Base-by-base conservation (phyloP, 1,140 invertebrate genomes). In the Drosophila athabasca region DNA sequence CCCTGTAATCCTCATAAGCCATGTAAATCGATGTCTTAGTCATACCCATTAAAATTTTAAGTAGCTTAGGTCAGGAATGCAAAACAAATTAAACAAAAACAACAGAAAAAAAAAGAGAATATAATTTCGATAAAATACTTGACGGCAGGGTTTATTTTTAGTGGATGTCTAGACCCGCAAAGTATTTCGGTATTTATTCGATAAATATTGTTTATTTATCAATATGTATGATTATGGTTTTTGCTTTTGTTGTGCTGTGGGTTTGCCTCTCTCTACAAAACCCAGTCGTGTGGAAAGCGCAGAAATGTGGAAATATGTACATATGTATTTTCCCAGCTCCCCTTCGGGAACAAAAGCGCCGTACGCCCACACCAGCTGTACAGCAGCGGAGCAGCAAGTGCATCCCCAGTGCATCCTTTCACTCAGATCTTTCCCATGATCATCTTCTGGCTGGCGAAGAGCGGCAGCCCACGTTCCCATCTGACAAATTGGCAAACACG, bases 401-500 rank as follows among this genome's bases (percentile, higher is more conserved):
- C 65, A 54, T 19, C 19, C 41, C 9, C n/a, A 31, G 64, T 7
- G 51, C 57, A 51, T 69, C 67, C 67, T 69, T 69, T 69, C 65
- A 69, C 64, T 69, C 9, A 35, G 55, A 11, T 39, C 45, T 69
- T 73, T 74, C 71, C 70, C 71, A 74, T 65, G 69, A 72, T 50
- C 43, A 26, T 41, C 31, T 61, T 2, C 50, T n/a, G 49, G 17
- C 17, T 1, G 17, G 17, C 17, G 17, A 19, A 19, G 17, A 19
- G 17, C 17, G 17, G 39, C 60, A 52, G 54, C 77, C 72, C 78
- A 81, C 77, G 77, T 75, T 43, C 43, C 13, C 17, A 45, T 43
- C 48, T 29, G 52, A 68, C 73, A 70, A 87, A 85, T 80, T 85
- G 82, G 82, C 78, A 87, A 87, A 87, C 82, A 85, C 68, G 81